Percentiles rank a stretch among this genome's conserved stretches.
Evolutionary conservation across 2,113 vertebrate genomes (phyloP).

Genomic region (Ariopsis seemanni): DNA sequence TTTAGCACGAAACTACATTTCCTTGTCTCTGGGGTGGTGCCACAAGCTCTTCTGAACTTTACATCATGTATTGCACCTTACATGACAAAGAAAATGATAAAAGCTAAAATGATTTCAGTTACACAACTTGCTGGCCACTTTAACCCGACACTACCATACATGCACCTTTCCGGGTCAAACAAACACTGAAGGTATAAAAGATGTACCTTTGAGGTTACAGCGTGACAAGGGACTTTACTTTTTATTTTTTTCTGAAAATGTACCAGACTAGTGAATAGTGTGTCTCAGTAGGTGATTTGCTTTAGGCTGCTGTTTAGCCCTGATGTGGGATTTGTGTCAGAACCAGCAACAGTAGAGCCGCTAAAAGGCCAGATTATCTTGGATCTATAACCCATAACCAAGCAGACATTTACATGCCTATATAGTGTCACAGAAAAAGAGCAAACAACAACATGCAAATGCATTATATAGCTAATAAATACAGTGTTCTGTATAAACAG

Average conservation of each 20-base stretch:
- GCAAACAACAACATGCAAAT: neutral
- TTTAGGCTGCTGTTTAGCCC: neutral
- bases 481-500: neutral
- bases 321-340: neutral
- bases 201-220: neutral
- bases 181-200: neutral
- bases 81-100: too few species aligned
- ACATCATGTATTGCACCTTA: too few species aligned
- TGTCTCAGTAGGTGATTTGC: neutral
- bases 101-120: too few species aligned
- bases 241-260: neutral
- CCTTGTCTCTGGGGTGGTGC: too few species aligned
- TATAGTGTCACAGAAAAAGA: neutral
- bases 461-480: too few species aligned
- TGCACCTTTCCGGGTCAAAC: neutral
- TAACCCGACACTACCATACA: too few species aligned
- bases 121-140: too few species aligned
- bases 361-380: neutral
- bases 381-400: neutral
- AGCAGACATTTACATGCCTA: neutral
- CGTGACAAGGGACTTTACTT: neutral
- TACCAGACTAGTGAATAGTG: neutral
- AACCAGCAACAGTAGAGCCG: neutral
- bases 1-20: neutral
- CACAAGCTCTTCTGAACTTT: neutral